Percentiles rank a stretch among this genome's conserved stretches.
Evolutionary conservation across 2,113 vertebrate genomes (phyloP).

Genomic region (Scopus umbretta): DNA sequence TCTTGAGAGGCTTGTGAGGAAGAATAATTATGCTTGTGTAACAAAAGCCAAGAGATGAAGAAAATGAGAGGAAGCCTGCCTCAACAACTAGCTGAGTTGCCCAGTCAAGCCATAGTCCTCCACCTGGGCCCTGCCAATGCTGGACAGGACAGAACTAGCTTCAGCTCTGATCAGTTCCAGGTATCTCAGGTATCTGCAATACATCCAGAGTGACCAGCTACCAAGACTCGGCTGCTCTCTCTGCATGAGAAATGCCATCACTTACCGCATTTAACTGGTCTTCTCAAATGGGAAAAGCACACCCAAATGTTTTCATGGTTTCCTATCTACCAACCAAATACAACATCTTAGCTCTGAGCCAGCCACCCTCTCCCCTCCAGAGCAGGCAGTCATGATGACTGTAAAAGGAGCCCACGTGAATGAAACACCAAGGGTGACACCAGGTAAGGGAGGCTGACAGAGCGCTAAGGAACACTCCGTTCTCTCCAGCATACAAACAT

Average conservation of each 20-base stretch:
- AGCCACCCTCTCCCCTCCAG: background rate
- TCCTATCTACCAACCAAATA: background rate
- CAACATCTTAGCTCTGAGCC: background rate
- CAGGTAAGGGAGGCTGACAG: background rate
- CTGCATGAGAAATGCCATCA: background rate
- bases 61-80: background rate
- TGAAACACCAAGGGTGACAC: background rate
- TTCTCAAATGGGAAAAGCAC: background rate
- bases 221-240: rapidly evolving
- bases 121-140: background rate
- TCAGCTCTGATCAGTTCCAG: background rate
- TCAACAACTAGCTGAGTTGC: background rate
- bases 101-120: background rate
- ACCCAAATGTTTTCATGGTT: background rate
- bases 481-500: background rate
- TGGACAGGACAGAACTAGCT: background rate
- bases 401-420: background rate
- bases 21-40: background rate
- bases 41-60: background rate
- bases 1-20: background rate
- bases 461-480: background rate
- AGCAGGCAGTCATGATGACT: background rate
- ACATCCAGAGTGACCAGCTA: background rate
- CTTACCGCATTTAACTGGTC: background rate
- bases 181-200: background rate